phyloP scores from a whole-genome alignment of 2,888 invertebrate species.

The Disparrhopalites patrizii region DNA sequence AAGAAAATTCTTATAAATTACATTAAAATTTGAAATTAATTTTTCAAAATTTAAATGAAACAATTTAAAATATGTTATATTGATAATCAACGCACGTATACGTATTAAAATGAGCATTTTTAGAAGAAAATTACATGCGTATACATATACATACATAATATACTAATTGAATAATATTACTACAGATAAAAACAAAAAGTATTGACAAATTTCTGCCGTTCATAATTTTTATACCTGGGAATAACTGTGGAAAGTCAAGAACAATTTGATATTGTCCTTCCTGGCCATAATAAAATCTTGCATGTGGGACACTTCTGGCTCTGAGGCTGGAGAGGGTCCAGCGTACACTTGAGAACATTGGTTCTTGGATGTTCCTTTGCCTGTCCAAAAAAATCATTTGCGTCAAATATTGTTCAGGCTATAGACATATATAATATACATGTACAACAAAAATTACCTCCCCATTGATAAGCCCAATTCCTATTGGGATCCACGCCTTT shows the following conservation, averaged over 20 bases:
- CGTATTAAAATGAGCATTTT: too few species aligned
- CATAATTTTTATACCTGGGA: conserved; percentile 60
- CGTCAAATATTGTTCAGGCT: not conserved
- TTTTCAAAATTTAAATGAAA: too few species aligned
- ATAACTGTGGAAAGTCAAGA: conserved; percentile 70
- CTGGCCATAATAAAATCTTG: conserved; percentile 58
- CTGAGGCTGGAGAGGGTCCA: conserved; percentile 60
- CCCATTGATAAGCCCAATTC: conserved; percentile 75
- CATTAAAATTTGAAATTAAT: too few species aligned
- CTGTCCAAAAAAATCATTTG: conserved; percentile 2
- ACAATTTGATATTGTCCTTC: conserved; percentile 59
- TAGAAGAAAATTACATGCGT: too few species aligned
- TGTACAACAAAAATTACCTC: conserved; percentile 52
- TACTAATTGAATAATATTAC: not conserved
- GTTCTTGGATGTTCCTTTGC: conserved; percentile 44
- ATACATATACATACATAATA: too few species aligned
- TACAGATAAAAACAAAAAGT: not conserved
- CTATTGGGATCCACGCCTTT: conserved; percentile 58
- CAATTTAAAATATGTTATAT: too few species aligned
- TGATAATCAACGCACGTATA: too few species aligned
- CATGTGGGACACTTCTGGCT: conserved; percentile 66
- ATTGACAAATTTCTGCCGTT: not conserved
- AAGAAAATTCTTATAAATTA: too few species aligned
- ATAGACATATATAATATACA: not conserved
- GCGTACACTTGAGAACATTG: conserved; percentile 45